Percentiles rank a stretch among this genome's conserved stretches.
These are phyloP conservation scores for Argopecten irradians DNA, from an alignment of 1,140 invertebrate species.

Conservation along the genomic window DNA sequence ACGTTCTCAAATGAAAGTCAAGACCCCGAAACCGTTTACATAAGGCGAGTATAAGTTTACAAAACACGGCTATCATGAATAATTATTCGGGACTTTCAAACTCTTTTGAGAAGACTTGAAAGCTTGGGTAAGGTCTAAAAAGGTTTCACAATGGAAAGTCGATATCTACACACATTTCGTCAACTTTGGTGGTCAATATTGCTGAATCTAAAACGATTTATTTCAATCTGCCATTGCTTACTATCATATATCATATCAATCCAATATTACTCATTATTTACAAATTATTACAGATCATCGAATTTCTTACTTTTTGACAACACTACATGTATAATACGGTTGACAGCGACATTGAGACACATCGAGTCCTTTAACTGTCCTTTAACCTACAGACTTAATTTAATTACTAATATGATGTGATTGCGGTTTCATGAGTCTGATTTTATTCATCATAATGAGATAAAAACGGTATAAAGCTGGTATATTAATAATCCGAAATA, in stretches of 20 bases:
- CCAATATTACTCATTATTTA: background rate
- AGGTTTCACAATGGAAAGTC: background rate
- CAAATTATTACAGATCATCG: background rate
- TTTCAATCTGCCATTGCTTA: background rate
- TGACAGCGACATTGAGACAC: background rate
- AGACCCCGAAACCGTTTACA: slow-evolving; percentile 14
- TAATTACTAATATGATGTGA: no score
- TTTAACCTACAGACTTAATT: no score
- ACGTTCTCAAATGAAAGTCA: slow-evolving; percentile 5
- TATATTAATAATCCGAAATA: no score
- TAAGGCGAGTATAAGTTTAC: slow-evolving; percentile 13
- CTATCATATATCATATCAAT: no score
- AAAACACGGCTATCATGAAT: background rate
- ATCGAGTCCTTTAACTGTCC: no score
- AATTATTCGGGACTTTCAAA: background rate
- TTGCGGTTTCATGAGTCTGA: no score
- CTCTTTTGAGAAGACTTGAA: background rate
- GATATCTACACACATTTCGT: background rate
- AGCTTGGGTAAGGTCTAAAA: background rate
- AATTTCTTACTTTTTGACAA: background rate
- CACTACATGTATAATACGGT: background rate
- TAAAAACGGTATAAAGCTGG: no score
- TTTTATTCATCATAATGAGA: no score
- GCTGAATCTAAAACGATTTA: background rate
- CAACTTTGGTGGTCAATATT: background rate